phyloP scores from a whole-genome alignment of 2,797 vertebrate genomes.

The Myotis daubentonii region DNA sequence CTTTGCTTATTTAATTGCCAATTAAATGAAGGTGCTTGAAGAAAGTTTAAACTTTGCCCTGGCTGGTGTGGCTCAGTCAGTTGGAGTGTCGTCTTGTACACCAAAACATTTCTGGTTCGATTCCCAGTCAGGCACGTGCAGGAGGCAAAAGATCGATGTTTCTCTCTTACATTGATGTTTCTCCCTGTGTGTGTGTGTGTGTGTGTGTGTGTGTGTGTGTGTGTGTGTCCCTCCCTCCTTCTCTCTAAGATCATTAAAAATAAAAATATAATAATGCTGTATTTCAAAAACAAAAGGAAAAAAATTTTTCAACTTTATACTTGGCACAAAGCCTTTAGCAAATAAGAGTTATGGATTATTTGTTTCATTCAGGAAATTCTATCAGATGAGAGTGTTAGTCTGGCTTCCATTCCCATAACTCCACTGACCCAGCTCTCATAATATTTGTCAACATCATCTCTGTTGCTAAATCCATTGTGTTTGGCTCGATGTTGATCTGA shows the following conservation, averaged over 20 bases:
- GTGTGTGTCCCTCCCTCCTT: background rate
- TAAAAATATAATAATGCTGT: background rate
- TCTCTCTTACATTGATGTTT: too few species aligned
- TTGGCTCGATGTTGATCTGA: background rate
- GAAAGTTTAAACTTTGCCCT: background rate
- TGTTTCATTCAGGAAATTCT: conserved; percentile 59
- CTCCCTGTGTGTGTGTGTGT: too few species aligned
- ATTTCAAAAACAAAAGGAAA: background rate
- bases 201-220: too few species aligned
- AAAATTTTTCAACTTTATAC: background rate
- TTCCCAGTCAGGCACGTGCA: too few species aligned
- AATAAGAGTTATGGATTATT: background rate
- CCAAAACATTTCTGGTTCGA: background rate
- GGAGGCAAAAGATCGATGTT: too few species aligned
- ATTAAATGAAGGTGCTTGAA: conserved; percentile 54
- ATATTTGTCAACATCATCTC: background rate
- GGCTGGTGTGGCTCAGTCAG: background rate
- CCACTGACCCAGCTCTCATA: background rate
- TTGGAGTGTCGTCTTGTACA: background rate
- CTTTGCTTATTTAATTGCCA: conserved; percentile 34
- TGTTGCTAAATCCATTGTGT: background rate
- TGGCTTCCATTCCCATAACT: conserved; percentile 24
- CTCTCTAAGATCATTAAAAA: background rate
- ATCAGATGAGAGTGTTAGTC: background rate
- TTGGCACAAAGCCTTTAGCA: conserved; percentile 32